Base-by-base conservation (phyloP, 2,888 invertebrate species). In the Rhogogaster chlorosoma region DNA sequence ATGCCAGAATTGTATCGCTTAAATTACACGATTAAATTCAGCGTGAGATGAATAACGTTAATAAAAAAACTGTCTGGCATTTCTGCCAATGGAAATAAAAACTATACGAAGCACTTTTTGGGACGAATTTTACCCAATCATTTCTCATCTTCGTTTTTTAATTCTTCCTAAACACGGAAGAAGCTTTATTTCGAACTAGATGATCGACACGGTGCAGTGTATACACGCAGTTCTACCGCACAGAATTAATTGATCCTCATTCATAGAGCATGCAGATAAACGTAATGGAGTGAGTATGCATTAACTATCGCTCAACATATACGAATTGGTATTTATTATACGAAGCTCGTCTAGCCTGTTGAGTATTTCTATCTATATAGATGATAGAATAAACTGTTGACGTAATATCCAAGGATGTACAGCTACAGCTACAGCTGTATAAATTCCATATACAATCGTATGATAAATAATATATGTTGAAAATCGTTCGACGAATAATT, bases 201-300 rank as follows among this genome's bases (percentile, higher is more conserved):
- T 73, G 26, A 73, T 73, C n/a, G 18, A 73, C n/a, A n/a, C 71
- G n/a, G 2, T 10, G 18, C 38, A 36, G 10, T 71, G 9, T 15
- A 2, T n/a, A 38, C 7, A 18, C n/a, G n/a, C 71, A 71, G 71
- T 71, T 71, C 38, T 38, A 38, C 18, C 0, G 42, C 42, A 38
- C n/a, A n/a, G n/a, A 22, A 71, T 42, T 71, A 71, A 71, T 71
- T 42, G 42, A 71, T 42, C 71, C 71, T 71, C 71, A 10, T 71
- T 71, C 71, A 71, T 38, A 22, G 22, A 22, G 71, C 71, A 36
- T 70, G 70, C 32, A 32, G 15, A 32, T 29, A 29, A 32, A 70
- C 36, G 36, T 70, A 4, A 18, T 26, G 9, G 22, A 26, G 26
- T 26, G 10, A 22, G 6, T 26, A 61, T 61, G 22, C 9, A 26